A percentile compares a stretch with the other conserved stretches of the same genome.
These are phyloP conservation scores for Pristionchus mayeri DNA, from an alignment of 2,888 invertebrate genomes.

Conservation along the genomic window DNA sequence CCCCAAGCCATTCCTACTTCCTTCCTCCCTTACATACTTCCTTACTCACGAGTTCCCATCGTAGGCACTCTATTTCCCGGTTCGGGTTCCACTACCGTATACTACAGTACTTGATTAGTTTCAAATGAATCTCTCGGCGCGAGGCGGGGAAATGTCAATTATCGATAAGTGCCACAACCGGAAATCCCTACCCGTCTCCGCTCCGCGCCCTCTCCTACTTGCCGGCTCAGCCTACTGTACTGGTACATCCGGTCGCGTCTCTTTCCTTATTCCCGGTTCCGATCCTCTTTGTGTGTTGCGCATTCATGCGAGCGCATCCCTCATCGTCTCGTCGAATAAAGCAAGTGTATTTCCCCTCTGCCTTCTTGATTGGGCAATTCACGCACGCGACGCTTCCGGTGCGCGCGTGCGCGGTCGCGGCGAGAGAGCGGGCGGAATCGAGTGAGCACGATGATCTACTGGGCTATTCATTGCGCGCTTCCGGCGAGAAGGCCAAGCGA, in stretches of 20 bases:
- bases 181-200: neutral
- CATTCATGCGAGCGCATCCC: neutral
- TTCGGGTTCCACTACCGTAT: neutral
- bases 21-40: neutral
- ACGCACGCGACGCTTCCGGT: constrained; percentile 20
- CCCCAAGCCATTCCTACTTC: neutral
- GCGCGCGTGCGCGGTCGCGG: neutral
- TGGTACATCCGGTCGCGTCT: constrained; percentile 32
- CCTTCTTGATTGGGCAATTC: constrained; percentile 25
- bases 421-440: constrained; percentile 1
- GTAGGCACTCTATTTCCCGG: constrained; percentile 3
- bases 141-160: neutral
- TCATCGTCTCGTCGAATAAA: neutral
- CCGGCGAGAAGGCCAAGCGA: constrained; percentile 25
- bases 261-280: neutral
- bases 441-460: neutral
- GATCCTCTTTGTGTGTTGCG: neutral
- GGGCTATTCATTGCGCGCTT: constrained; percentile 14
- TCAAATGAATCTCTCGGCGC: neutral
- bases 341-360: constrained; percentile 8
- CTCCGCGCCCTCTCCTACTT: neutral
- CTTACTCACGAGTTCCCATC: neutral
- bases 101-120: too few relatives aligned
- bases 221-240: constrained; percentile 31
- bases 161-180: neutral